phyloP scores from a whole-genome alignment of 2,797 vertebrate species.

The Sarcoramphus papa region DNA sequence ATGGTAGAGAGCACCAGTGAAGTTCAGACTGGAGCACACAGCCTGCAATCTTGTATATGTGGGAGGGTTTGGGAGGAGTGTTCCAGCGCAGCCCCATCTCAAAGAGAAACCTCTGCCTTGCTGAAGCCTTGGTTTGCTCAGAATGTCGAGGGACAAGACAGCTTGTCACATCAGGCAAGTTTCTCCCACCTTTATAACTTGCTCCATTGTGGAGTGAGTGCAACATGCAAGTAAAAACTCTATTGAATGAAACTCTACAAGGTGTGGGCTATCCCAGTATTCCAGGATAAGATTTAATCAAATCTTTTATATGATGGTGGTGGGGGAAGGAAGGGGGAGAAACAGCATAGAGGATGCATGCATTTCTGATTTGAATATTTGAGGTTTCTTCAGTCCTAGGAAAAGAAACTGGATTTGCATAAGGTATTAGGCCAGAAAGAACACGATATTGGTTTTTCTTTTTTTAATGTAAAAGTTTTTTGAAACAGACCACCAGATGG shows the following conservation, averaged over 20 bases:
- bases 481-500: constrained; percentile 70
- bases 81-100: background rate
- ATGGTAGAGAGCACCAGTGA: background rate
- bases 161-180: background rate
- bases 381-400: background rate
- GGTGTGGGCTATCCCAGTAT: background rate
- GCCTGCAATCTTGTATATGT: background rate
- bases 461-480: background rate
- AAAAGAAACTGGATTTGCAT: background rate
- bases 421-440: background rate
- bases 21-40: background rate
- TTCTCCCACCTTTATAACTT: background rate
- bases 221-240: background rate
- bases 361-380: background rate
- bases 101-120: background rate
- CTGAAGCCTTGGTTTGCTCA: background rate
- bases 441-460: rapidly evolving
- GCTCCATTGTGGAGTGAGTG: background rate
- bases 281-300: background rate
- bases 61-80: background rate
- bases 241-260: background rate
- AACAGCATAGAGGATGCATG: rapidly evolving
- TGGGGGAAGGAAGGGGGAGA: background rate
- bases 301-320: background rate
- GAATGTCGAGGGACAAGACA: rapidly evolving